phyloP scores from a whole-genome alignment of 2,113 vertebrate species.

The Heptranchias perlo region DNA sequence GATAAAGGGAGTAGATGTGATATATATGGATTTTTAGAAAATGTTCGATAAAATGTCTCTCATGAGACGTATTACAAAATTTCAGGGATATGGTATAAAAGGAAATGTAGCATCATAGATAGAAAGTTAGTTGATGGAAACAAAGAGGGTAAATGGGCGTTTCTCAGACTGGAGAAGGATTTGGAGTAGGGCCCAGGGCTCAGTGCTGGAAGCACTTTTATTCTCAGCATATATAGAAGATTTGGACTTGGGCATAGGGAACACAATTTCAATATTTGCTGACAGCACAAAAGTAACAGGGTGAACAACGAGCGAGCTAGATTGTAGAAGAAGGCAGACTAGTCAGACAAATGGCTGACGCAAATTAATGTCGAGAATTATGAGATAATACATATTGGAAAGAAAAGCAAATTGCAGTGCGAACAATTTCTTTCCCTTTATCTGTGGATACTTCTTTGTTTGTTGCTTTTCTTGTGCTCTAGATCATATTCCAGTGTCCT shows the following conservation, averaged over 20 bases:
- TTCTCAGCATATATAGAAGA: neutral
- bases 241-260: neutral
- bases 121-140: neutral
- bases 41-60: neutral
- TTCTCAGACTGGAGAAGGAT: neutral
- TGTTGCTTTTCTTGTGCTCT: too few species aligned
- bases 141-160: neutral
- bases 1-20: neutral
- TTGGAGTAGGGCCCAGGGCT: neutral
- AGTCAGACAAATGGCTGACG: neutral
- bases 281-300: neutral
- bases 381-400: too few species aligned
- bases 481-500: too few species aligned
- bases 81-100: neutral
- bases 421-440: neutral
- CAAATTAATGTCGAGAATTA: neutral
- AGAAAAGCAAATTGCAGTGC: too few species aligned
- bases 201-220: neutral
- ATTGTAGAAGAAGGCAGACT: neutral
- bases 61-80: neutral
- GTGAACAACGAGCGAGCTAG: neutral
- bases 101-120: neutral
- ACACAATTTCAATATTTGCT: neutral
- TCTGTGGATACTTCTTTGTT: neutral
- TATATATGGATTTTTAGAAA: neutral